Percentiles rank a stretch among this genome's conserved stretches.
These are phyloP conservation scores for Colossoma macropomum DNA, from an alignment of 2,113 vertebrate species.

Conservation along the genomic window DNA sequence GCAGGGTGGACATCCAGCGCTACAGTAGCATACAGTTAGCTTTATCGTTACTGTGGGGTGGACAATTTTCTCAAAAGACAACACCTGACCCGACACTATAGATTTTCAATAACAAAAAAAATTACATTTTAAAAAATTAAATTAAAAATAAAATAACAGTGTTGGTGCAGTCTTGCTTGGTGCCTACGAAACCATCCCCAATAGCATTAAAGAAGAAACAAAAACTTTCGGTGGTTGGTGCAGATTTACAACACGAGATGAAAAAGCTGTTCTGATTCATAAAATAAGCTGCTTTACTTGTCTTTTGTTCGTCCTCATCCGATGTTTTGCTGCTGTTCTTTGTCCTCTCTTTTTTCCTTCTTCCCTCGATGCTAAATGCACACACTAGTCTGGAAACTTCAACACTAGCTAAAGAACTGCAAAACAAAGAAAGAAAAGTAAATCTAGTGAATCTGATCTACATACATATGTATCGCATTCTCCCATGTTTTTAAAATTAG, in stretches of 20 bases:
- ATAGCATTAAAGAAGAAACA: background rate
- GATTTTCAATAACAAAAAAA: background rate
- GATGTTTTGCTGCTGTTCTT: slow-evolving; percentile 19
- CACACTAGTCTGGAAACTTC: slow-evolving; percentile 74
- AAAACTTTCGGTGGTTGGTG: background rate
- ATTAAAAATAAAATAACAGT: background rate
- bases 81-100: background rate
- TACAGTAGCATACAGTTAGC: slow-evolving; percentile 1
- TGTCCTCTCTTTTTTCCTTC: slow-evolving; percentile 37
- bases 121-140: slow-evolving; percentile 12
- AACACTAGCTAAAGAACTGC: slow-evolving; percentile 78
- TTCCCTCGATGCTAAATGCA: slow-evolving; percentile 66
- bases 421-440: slow-evolving; percentile 63
- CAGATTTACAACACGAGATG: slow-evolving; percentile 1
- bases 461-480: slow-evolving; percentile 67
- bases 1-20: background rate
- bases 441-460: slow-evolving; percentile 66
- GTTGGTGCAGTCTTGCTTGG: background rate
- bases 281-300: background rate
- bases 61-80: background rate
- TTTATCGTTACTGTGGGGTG: slow-evolving; percentile 3
- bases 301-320: slow-evolving; percentile 30
- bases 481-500: slow-evolving; percentile 70
- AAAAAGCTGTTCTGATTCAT: background rate
- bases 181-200: slow-evolving; percentile 1